Percentiles rank a stretch among this genome's conserved stretches.
Evolutionary conservation across 2,113 vertebrate genomes (phyloP).

Genomic region (Malurus alboscapulatus): DNA sequence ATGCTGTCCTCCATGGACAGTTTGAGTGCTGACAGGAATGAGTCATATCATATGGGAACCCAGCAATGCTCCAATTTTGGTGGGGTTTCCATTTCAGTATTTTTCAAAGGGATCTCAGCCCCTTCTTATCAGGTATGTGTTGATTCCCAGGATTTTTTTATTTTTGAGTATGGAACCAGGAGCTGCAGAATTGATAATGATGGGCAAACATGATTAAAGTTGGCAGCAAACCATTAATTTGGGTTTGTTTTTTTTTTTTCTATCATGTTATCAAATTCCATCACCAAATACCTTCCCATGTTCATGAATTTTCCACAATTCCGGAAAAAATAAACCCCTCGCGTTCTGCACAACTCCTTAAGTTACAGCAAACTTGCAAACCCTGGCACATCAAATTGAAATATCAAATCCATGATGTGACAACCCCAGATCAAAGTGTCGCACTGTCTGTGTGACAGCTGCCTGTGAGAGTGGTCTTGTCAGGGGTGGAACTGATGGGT

Average conservation of each 20-base stretch:
- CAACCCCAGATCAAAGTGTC: neutral
- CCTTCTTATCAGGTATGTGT: neutral
- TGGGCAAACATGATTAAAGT: neutral
- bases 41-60: neutral
- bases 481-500: neutral
- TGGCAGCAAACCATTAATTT: neutral
- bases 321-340: neutral
- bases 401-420: neutral
- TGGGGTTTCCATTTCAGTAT: neutral
- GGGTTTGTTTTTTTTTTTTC: neutral
- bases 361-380: neutral
- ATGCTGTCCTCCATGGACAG: neutral
- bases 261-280: fast-evolving
- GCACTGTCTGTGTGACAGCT: neutral
- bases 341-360: neutral
- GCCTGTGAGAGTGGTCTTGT: neutral
- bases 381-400: neutral
- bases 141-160: neutral
- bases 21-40: neutral
- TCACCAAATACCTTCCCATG: neutral
- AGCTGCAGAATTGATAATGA: neutral
- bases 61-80: neutral
- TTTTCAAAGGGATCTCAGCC: neutral
- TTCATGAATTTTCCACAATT: neutral
- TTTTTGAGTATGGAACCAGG: neutral